phyloP scores from a whole-genome alignment of 2,888 invertebrate genomes.

The Eilema caniola region DNA sequence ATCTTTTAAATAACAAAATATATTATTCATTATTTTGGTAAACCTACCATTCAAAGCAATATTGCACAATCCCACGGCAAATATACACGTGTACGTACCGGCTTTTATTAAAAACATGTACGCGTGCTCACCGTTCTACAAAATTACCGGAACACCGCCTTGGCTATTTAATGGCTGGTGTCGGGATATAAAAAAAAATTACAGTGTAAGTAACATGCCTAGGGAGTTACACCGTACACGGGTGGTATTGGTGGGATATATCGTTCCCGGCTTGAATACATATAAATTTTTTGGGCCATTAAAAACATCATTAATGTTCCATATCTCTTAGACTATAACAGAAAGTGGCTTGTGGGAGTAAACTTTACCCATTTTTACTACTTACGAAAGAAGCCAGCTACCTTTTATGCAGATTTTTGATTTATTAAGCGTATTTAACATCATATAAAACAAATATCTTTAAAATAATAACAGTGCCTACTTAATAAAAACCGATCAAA shows the following conservation, averaged over 20 bases:
- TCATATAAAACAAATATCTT: too few species aligned
- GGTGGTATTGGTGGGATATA: neutral
- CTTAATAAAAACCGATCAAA: too few species aligned
- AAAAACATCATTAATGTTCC: neutral
- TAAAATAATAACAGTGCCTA: too few species aligned
- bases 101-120: constrained; percentile 3
- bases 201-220: neutral
- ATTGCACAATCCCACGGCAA: neutral
- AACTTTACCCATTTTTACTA: neutral
- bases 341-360: neutral
- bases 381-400: too few species aligned
- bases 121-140: neutral
- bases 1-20: too few species aligned
- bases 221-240: neutral
- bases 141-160: constrained; percentile 3
- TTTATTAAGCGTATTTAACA: too few species aligned
- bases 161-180: neutral
- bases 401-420: too few species aligned
- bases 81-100: neutral
- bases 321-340: neutral
- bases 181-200: neutral
- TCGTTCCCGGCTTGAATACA: neutral
- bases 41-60: neutral
- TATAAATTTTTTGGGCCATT: neutral
- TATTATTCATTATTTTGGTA: too few species aligned